Evolutionary conservation across 2,888 invertebrate genomes (phyloP), one percentile per base, ranked within the genome.

Genomic region (Drosophila koepferae): DNA sequence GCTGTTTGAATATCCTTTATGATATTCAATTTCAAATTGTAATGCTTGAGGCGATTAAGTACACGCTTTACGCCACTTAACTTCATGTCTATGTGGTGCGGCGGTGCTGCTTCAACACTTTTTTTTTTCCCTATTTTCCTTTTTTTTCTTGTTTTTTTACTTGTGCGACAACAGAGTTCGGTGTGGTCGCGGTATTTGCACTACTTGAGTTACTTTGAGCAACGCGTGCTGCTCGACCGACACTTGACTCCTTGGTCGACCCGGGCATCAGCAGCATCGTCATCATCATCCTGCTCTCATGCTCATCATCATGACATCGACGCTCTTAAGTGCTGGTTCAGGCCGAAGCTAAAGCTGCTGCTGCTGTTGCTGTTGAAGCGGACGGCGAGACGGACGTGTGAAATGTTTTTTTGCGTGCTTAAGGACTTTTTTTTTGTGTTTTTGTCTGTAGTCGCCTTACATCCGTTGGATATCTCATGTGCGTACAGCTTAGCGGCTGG

Each of bases 21-120:
- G 81, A 89, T 81, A 89, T 86, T 88, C 86, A 85, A 90, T 91
- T 86, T 91, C 80, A 91, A 88, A 82, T 90, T 90, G 83, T 82
- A 91, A 91, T 89, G 82, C 89, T 89, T 91, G 83, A 91, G 91
- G 90, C 91, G 91, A 86, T 90, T 91, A 90, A 86, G 82, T 76
- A 86, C 76, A 80, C 82, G 88, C 90, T 89, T 83, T 83, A 90
- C 91, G 85, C 90, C 91, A 90, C 90, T 90, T 91, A 90, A 88
- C 91, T 91, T 81, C 77, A 79, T 85, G 82, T 81, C 81, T 77
- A 73, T 66, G 65, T 71, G 55, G 51, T 14, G 53, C 18, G 61
- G 59, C 51, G 59, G 49, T 18, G 44, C 51, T n/a, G 12, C 69
- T 62, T 31, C 61, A 63, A 71, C 74, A 74, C 70, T 70, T 61